Conservation (phyloP, 2,113 vertebrate species). For the Centropus unirufus region DNA sequence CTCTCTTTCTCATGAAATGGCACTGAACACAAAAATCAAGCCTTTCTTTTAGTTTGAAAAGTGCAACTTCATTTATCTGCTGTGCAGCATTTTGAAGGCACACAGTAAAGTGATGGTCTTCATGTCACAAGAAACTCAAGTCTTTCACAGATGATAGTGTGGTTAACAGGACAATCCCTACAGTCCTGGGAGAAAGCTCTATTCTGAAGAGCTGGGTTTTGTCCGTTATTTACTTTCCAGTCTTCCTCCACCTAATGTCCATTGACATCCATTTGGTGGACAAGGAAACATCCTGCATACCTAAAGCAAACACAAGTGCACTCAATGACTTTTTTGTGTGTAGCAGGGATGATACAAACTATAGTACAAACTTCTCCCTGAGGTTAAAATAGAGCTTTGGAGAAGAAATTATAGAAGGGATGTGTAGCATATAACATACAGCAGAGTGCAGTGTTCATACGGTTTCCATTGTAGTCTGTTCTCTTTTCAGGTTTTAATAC, state of each 20-base stretch:
- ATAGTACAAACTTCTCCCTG: neutral
- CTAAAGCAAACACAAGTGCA: neutral
- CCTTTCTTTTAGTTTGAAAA: neutral
- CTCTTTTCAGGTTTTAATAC: neutral
- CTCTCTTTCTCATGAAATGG: neutral
- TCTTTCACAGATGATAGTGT: neutral
- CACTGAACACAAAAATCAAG: neutral
- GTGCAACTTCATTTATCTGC: neutral
- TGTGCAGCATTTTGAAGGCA: neutral
- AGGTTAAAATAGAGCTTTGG: neutral
- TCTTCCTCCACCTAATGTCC: neutral
- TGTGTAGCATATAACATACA: constrained; percentile 8
- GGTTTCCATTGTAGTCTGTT: neutral
- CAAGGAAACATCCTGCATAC: neutral
- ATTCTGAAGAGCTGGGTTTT: neutral
- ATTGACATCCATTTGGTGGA: neutral
- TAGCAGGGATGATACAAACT: neutral
- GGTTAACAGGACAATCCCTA: neutral
- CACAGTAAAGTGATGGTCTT: neutral
- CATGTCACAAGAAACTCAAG: neutral
- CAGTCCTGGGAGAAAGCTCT: neutral
- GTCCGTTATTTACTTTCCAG: neutral
- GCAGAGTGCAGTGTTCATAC: constrained; percentile 67
- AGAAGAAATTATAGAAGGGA: neutral
- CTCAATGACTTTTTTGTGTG: neutral